Evolutionary conservation across 2,797 vertebrate species (phyloP).

Genomic region (Micromesistius poutassou): DNA sequence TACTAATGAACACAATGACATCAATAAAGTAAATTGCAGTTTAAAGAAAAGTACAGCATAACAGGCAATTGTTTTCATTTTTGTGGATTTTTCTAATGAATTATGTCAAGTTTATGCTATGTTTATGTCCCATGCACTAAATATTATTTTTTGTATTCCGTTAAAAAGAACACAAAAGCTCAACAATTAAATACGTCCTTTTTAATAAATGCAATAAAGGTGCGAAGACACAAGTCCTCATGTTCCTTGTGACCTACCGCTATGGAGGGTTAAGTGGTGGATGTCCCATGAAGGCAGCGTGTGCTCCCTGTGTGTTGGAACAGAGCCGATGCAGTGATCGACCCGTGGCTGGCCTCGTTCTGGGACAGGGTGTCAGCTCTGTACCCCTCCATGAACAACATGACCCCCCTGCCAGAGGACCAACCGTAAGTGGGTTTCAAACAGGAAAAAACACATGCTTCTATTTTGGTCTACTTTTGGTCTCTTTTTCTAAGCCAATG

Average conservation of each 20-base stretch:
- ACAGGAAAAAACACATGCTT: not conserved
- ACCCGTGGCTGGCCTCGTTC: slow-evolving; percentile 84
- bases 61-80: not conserved
- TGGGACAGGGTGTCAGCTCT: slow-evolving; percentile 79
- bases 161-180: not conserved
- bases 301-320: not conserved
- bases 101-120: not conserved
- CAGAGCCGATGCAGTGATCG: slow-evolving; percentile 85
- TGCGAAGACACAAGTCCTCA: not conserved
- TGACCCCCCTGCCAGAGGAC: slow-evolving; percentile 68
- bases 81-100: too few species aligned
- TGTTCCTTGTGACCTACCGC: not conserved
- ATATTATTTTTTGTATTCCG: not conserved
- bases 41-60: not conserved
- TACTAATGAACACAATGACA: too few species aligned
- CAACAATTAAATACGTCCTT: too few species aligned
- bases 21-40: too few species aligned
- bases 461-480: not conserved
- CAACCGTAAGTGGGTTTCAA: slow-evolving; percentile 74
- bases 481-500: too few species aligned
- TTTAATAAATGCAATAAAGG: not conserved
- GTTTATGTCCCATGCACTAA: not conserved
- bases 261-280: not conserved
- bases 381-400: slow-evolving; percentile 67
- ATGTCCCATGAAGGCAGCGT: not conserved